Evolutionary conservation across 2,888 invertebrate species (phyloP).

Genomic region (Erebia palarica): DNA sequence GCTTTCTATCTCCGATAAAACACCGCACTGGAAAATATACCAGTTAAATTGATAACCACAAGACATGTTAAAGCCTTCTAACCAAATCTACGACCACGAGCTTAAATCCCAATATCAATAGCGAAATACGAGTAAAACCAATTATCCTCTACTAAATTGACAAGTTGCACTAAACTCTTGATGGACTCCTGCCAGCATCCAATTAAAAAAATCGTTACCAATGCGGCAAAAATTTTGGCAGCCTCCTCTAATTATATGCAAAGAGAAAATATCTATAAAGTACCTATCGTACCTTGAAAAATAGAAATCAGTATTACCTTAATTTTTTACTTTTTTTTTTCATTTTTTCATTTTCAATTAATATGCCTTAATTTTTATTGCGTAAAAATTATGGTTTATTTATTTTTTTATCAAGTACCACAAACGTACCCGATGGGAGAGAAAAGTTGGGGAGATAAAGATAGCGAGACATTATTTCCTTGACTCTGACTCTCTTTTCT

Average conservation of each 20-base stretch:
- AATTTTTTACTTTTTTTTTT: no score
- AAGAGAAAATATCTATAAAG: constrained; percentile 4
- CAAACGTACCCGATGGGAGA: no score
- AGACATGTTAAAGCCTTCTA: not conserved
- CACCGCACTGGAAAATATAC: no score
- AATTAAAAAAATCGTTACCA: constrained; percentile 72
- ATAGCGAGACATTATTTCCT: no score
- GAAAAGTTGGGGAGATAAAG: no score
- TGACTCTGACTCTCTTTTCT: no score
- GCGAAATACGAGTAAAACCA: constrained; percentile 21
- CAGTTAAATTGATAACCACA: not conserved
- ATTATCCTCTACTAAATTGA: constrained; percentile 22
- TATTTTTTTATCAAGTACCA: no score
- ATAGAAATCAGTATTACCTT: not conserved
- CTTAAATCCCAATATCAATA: constrained; percentile 21
- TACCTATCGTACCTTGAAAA: not conserved
- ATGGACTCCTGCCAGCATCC: constrained; percentile 67
- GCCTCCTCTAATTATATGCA: constrained; percentile 41
- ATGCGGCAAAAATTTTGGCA: constrained; percentile 42
- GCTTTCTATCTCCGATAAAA: no score
- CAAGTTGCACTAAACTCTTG: constrained; percentile 65
- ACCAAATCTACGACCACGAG: not conserved
- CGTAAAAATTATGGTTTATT: no score
- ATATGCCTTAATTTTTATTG: no score
- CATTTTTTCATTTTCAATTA: no score